Base-by-base conservation (phyloP, 2,888 invertebrate species). In the Orchesellides sinensis region DNA sequence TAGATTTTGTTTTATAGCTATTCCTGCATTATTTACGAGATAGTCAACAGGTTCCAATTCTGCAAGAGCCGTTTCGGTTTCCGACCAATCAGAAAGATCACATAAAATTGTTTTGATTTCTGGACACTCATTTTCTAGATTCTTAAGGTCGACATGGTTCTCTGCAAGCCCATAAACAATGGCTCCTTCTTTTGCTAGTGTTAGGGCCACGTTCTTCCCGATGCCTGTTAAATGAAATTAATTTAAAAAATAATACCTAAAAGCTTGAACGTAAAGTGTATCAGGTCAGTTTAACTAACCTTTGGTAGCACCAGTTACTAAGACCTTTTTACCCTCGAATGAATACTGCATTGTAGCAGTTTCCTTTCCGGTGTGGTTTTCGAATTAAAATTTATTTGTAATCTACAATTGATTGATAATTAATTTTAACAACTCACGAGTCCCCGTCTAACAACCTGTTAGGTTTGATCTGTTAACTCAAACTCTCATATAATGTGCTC, bases 21-120 rank as follows among this genome's bases (percentile, higher is more conserved):
- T 90, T 0, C 94, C 98, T 1, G 98, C 98, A 92, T 97, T 98
- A 89, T 98, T 98, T 0, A 98, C 96, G 35, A 98, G 90, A 6
- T 96, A 92, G 90, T 98, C 95, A 86, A 97, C 92, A 75, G 91
- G 91, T 0, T 93, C 93, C 21, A 94, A 91, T 86, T 92, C 91
- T 49, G 56, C 69, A 0, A 95, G 89, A 0, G 91, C 92, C 83
- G 92, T 90, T 83, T 93, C 92, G 0, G 96, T 94, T 82, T 92
- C 92, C 1, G 93, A 91, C 96, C 97, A 97, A 89, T 96, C 92
- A 6, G 91, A 90, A 29, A 98, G 89, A 90, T 98, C 96, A 0
- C 94, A 92, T 72, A 92, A 91, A 10, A 96, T 91, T 0, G 92
- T 93, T 87, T 93, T 91, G 70, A 96, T 93, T 4, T 91, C 91